Percentiles rank a stretch among this genome's conserved stretches.
Conservation (phyloP, 2,888 invertebrate species). For the Amblyjoppa fuscipennis region DNA sequence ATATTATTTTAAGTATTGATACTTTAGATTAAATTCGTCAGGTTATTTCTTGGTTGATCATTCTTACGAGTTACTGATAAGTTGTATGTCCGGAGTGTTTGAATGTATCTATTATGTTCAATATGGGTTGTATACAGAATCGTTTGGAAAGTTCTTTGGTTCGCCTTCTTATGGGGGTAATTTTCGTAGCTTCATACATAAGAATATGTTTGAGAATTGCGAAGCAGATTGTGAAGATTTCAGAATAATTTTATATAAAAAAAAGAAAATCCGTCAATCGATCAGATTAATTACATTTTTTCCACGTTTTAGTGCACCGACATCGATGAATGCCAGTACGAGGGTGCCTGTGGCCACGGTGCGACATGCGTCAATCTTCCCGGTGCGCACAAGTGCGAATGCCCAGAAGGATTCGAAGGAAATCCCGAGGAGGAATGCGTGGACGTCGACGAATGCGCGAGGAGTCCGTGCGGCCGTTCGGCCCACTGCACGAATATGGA, state of each 20-base stretch:
- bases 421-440: constrained; percentile 92
- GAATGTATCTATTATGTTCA: too few species aligned
- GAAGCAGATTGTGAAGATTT: background rate
- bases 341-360: constrained; percentile 91
- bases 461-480: constrained; percentile 91
- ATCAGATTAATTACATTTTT: background rate
- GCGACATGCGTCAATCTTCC: constrained; percentile 93
- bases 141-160: too few species aligned
- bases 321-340: constrained; percentile 92
- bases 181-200: too few species aligned
- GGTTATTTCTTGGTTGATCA: too few species aligned
- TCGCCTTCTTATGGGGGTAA: too few species aligned
- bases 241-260: background rate
- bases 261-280: background rate
- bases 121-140: too few species aligned
- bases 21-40: too few species aligned
- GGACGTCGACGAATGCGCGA: constrained; percentile 92
- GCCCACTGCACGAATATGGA: constrained; percentile 93
- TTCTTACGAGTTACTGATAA: too few species aligned
- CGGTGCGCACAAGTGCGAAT: constrained; percentile 94
- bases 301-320: constrained; percentile 89
- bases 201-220: background rate
- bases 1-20: too few species aligned
- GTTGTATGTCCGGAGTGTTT: too few species aligned
- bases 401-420: constrained; percentile 93